Evolutionary conservation across 2,888 invertebrate genomes (phyloP), one percentile per base, ranked within the genome.

Genomic region (Idaea biselata): DNA sequence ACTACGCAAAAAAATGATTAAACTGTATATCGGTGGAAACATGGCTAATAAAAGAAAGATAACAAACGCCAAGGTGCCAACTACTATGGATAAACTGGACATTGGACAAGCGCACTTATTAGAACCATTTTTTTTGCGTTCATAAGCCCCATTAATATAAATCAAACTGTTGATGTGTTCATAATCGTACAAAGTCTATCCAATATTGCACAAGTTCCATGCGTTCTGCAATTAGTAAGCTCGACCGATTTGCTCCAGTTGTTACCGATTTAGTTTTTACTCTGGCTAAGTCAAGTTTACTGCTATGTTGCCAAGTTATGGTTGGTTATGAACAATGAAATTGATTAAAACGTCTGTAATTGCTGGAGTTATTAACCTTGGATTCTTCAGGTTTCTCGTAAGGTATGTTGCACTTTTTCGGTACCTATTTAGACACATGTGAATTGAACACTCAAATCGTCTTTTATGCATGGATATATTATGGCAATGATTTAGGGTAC

Each of bases 201-300:
- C 82, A 80, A 82, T 88, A 87, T 90, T 90, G 88, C 89, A 89
- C 89, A 90, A 91, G 78, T 78, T 76, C 73, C 90, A 88, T 87
- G 78, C 75, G 74, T 76, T 73, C 73, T 70, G 80, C 84, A 86
- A 91, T 90, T 88, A 89, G 77, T 82, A 77, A 83, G 81, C 81
- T 82, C 81, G 83, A 80, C 82, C 82, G 91, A 91, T 91, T 89
- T 84, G 91, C 89, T 91, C 91, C 90, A 91, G 88, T 91, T 91
- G 87, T 87, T 89, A 87, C 75, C 88, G 88, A 89, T 90, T 88
- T 84, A 85, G 83, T 90, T 91, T 90, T 91, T 91, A 86, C 83
- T 69, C 81, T 72, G 78, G 79, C 83, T 82, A 83, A 87, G 81
- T 80, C 82, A 78, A 80, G 82, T 87, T 86, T 87, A 91, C 91